Evolutionary conservation across 2,797 vertebrate species (phyloP), one percentile per base, ranked within the genome.

Genomic region (Dermochelys coriacea): DNA sequence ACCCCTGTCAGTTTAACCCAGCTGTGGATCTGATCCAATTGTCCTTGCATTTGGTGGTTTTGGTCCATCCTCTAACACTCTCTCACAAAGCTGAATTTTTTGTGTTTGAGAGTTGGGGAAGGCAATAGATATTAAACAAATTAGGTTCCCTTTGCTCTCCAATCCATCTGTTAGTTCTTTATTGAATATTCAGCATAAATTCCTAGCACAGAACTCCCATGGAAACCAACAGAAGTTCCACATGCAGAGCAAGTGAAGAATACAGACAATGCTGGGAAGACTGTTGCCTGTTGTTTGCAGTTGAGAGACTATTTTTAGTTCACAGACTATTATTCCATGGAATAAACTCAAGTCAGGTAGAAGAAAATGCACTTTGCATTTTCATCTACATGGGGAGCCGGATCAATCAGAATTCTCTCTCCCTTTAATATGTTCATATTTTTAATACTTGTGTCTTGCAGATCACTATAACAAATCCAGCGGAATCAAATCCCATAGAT

Each of bases 221-320:
- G 85, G 84, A 93, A 92, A 75, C 0, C 2, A 95, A 55, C 77
- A 77, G 52, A 71, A 86, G 68, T 82, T 93, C 87, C 87, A 71
- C n/a, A 12, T 10, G 50, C 25, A 89, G 49, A 68, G 87, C 81
- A 86, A 94, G 74, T 51, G 49, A 86, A 47, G 78, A 95, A 81
- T 29, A 88, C 49, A 90, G 82, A 93, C 85, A 96, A 87, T n/a
- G 80, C 5, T 0, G 0, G 85, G 84, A 50, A 94, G 64, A 88
- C 93, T 94, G 68, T 84, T 74, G 79, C 85, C 91, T 96, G 89
- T 71, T 93, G 82, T 92, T 95, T n/a, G 3, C 90, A 2, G 5
- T 84, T 93, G 80, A 89, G 0, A 2, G 59, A 23, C 45, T 97
- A 95, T 97, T 97, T 97, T 97, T 95, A 92, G 95, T 82, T 93